Evolutionary conservation across 2,888 invertebrate species (phyloP), one percentile per base, ranked within the genome.

Genomic region (Silvanus unidentatus): DNA sequence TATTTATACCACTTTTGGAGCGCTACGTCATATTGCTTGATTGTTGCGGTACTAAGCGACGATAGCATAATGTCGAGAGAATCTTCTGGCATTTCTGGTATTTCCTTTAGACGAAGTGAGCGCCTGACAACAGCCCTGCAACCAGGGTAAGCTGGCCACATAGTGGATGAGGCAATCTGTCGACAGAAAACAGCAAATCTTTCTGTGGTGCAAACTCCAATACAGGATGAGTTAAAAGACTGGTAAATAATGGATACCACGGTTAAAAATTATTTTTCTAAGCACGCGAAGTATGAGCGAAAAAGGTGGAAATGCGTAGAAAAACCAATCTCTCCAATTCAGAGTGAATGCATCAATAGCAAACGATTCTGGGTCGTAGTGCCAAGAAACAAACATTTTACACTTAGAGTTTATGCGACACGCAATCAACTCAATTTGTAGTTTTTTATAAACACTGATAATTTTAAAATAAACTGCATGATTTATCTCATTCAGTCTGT

Each of bases 261-360:
- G 47, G 44, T 63, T 59, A 55, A 58, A 50, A 6, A 45, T 47
- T 30, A 66, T 63, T 48, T 66, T 65, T 42, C 51, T 43, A 11
- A 67, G 34, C 2, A 46, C 42, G 46, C 48, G 56, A 27, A 60
- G 42, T 16, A 65, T 52, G 8, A 62, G 15, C 2, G 53, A 50
- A 48, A 65, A 65, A 1, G 62, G 49, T 5, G 49, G 44, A 28
- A 49, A 52, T 1, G 47, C 52, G 38, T 50, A 50, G 14, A 52
- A 48, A 27, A 16, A 12, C 16, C 39, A 35, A 5, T 44, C 16
- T 1, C 15, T 32, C 54, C 53, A 47, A 47, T 30, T 27, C 39
- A 42, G 48, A 16, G 55, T 63, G 42, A 63, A 62, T 1, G 62
- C 62, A 39, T 62, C 60, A 1, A 61, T 44, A 4, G 47, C 44